phyloP scores from a whole-genome alignment of 2,797 vertebrate species.

The Neostethus bicornis region DNA sequence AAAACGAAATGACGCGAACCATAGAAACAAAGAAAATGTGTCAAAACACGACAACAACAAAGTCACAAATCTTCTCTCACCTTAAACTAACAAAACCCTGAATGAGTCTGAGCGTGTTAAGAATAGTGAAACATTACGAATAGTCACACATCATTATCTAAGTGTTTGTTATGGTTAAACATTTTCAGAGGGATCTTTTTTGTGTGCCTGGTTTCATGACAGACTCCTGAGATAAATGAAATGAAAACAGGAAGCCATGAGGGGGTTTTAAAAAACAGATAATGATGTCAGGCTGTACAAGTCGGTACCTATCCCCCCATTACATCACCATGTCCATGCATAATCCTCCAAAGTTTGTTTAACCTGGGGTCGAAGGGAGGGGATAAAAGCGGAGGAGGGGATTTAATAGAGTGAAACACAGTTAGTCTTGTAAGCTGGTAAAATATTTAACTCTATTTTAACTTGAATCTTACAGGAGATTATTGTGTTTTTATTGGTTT shows the following conservation, averaged over 20 bases:
- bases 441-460: constrained; percentile 34
- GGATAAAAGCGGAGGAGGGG: no score
- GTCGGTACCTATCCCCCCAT: constrained; percentile 18
- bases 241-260: constrained; percentile 17
- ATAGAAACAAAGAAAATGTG: constrained; percentile 21
- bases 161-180: constrained; percentile 10
- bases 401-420: constrained; percentile 12
- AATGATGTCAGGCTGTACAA: constrained; percentile 39
- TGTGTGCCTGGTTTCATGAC: constrained; percentile 1
- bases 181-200: background rate
- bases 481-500: background rate
- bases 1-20: background rate
- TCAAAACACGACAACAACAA: background rate
- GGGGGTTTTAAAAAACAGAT: constrained; percentile 9
- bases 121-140: constrained; percentile 4
- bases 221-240: constrained; percentile 15
- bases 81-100: constrained; percentile 7
- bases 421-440: constrained; percentile 15
- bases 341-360: constrained; percentile 33
- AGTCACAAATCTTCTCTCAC: constrained; percentile 7
- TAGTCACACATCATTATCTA: background rate
- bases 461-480: background rate
- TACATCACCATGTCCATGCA: constrained; percentile 36
- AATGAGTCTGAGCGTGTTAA: constrained; percentile 26
- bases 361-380: no score